Evolutionary conservation across 2,113 vertebrate species (phyloP).

Genomic region (human (Homo sapiens)): DNA sequence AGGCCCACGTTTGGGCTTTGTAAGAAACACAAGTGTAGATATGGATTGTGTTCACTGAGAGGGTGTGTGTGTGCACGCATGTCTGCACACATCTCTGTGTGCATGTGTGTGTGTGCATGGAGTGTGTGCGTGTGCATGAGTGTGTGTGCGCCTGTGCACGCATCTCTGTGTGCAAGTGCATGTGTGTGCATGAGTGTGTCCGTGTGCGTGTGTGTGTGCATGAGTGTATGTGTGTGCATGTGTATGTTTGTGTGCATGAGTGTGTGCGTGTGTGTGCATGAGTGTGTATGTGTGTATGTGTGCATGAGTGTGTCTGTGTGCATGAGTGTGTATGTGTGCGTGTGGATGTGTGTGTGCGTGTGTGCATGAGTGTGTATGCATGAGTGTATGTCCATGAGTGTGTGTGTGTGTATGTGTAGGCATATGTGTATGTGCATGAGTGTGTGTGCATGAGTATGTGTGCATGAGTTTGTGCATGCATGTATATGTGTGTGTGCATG

Average conservation of each 20-base stretch:
- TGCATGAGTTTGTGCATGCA: too few relatives aligned
- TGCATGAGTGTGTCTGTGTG: too few relatives aligned
- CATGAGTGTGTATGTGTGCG: too few relatives aligned
- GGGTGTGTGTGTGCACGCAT: background rate
- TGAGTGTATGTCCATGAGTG: too few relatives aligned
- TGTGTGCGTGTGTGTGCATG: too few relatives aligned
- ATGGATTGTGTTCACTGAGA: background rate
- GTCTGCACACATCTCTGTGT: too few relatives aligned
- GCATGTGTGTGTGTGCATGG: accelerated
- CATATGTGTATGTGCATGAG: accelerated
- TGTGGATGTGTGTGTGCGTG: background rate
- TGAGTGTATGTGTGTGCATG: too few relatives aligned
- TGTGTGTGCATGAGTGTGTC: accelerated
- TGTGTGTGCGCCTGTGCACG: too few relatives aligned
- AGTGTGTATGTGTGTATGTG: accelerated
- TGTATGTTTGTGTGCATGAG: accelerated
- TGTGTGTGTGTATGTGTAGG: too few relatives aligned
- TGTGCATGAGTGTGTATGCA: accelerated
- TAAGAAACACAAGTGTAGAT: background rate
- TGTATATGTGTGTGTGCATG: background rate
- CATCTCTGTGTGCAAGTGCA: accelerated
- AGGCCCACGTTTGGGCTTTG: background rate
- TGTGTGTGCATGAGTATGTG: too few relatives aligned
- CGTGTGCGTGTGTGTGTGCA: too few relatives aligned
- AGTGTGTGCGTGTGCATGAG: too few relatives aligned